Base-by-base conservation (phyloP, 1,140 invertebrate genomes). In the Drosophila ogumai region DNA sequence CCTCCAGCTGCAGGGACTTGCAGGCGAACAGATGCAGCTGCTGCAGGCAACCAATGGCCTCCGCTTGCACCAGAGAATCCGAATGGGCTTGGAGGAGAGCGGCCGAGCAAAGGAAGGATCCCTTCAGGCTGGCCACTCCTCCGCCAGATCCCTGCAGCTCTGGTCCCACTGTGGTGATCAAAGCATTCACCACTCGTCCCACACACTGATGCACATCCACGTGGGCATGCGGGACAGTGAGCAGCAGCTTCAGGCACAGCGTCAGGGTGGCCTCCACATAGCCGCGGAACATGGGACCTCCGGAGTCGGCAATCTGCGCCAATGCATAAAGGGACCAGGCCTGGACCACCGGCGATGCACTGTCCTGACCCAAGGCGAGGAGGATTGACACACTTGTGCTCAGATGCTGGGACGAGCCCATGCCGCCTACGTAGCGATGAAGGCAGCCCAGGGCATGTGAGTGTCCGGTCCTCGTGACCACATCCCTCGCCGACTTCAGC, bases 1-100 rank as follows among this genome's bases (percentile, higher is more conserved):
- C 96, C 65, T 97, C 96, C 65, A 99, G 94, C 93, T 99, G 98
- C 50, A 99, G 96, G 92, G 99, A 97, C 79, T 96, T 94, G 0
- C 98, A 98, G 68, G 98, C 98, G 94, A 99, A 99, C 92, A 99
- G 94, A 94, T 99, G 99, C 57, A 99, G 94, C 90, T 99, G 98
- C 92, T 99, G 99, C 41, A 99, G 94, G 92, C 98, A 99, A 31
- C 97, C 96, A 12, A 98, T 97, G 9, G 99, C 98, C 93, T 99
- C 99, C 0, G 98, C 97, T 93, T 99, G 97, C 3, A 99, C 98
- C 17, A 98, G 93, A 2, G 96, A 96, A 93, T 98, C 97, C 59
- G 96, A 94, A 92, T 99, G 97, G 90, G 98, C 96, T 91, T 98
- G 96, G 95, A 99, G 96, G 41, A 99, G 96, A 1, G 97, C 97